These are phyloP conservation scores for Epicampocera succincta DNA, from an alignment of 2,888 invertebrate species.

Conservation along the genomic window DNA sequence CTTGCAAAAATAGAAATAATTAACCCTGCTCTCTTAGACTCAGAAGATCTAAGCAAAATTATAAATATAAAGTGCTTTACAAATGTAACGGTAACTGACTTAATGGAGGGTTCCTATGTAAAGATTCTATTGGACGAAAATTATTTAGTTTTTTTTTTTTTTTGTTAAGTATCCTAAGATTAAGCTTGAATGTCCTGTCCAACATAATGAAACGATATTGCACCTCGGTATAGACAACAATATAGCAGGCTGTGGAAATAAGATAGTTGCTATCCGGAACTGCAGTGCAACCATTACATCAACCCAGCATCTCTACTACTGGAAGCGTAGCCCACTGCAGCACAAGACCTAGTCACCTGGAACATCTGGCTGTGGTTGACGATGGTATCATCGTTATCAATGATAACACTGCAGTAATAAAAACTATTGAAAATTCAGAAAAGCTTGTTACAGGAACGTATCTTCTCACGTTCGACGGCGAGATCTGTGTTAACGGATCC, in stretches of 20 bases:
- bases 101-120: constrained; percentile 58
- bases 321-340: constrained; percentile 16
- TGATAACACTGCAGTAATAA: too few relatives aligned
- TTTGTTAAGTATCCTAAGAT: constrained; percentile 44
- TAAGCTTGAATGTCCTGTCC: constrained; percentile 28
- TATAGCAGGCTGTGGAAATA: constrained; percentile 36
- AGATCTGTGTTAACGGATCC: too few relatives aligned
- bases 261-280: constrained; percentile 21
- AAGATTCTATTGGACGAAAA: constrained; percentile 43
- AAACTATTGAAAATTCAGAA: neutral
- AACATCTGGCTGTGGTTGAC: constrained; percentile 10
- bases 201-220: constrained; percentile 16
- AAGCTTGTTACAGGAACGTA: too few relatives aligned
- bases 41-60: constrained; percentile 25
- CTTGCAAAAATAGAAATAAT: constrained; percentile 56
- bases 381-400: neutral
- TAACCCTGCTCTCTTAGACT: constrained; percentile 58
- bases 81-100: constrained; percentile 52
- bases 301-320: constrained; percentile 13
- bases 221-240: constrained; percentile 10
- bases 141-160: constrained; percentile 34
- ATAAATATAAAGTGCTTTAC: constrained; percentile 31
- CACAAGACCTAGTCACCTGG: constrained; percentile 20
- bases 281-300: constrained; percentile 9
- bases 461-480: too few relatives aligned